A percentile compares a stretch with the other conserved stretches of the same genome.
Evolutionary conservation across 1,140 invertebrate genomes (phyloP).

Genomic region (Brachystomella parvula): DNA sequence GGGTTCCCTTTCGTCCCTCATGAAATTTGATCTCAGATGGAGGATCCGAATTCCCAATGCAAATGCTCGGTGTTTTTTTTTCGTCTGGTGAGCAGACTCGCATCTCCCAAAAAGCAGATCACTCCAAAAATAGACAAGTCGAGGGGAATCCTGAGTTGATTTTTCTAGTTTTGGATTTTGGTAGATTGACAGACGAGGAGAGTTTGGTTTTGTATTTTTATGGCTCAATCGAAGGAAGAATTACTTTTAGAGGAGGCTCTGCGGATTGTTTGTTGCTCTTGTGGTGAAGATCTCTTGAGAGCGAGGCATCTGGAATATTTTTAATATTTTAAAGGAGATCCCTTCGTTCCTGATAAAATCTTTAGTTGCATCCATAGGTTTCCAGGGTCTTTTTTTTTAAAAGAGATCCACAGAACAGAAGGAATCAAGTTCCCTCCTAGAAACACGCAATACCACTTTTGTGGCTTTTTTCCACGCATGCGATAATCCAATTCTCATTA

Average conservation of each 20-base stretch:
- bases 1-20: neutral
- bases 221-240: slow-evolving; percentile 7
- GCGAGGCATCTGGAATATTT: slow-evolving; percentile 10
- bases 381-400: too few relatives aligned
- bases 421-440: too few relatives aligned
- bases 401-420: too few relatives aligned
- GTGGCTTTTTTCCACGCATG: too few relatives aligned
- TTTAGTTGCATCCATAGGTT: too few relatives aligned
- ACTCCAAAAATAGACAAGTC: neutral
- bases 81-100: neutral
- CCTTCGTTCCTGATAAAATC: too few relatives aligned
- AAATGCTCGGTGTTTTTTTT: neutral
- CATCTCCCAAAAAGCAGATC: too few relatives aligned
- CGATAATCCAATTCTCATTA: too few relatives aligned
- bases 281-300: neutral
- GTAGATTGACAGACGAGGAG: neutral
- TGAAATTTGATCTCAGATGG: neutral
- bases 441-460: too few relatives aligned
- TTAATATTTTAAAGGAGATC: too few relatives aligned
- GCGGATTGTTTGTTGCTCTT: neutral
- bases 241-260: neutral
- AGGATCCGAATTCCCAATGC: too few relatives aligned
- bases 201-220: neutral
- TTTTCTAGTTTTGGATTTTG: neutral
- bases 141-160: neutral